Base-by-base conservation (phyloP, 2,113 vertebrate genomes). In the Gymnocephalus cernua region DNA sequence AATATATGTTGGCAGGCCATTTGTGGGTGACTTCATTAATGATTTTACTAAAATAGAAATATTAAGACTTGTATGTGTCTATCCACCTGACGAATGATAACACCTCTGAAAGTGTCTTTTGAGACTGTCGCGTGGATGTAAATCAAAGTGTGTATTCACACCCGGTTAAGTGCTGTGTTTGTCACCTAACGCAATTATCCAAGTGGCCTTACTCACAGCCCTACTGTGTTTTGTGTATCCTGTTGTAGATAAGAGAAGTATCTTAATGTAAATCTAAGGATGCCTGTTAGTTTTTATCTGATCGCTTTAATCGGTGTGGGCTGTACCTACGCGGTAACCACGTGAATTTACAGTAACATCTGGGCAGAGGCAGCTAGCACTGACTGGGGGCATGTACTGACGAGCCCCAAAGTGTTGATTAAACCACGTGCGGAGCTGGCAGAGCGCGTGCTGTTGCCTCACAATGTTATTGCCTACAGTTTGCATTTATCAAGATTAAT, bases 101-200 rank as follows among this genome's bases (percentile, higher is more conserved):
- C 29, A 6, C 10, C 7, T 54, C 6, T 25, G 61, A 27, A 12
- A 18, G 21, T 11, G 38, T 41, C 38, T 38, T 41, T 27, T 25
- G 5, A 32, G n/a, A 4, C 14, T 10, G 72, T 62, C 79, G 11
- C 68, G 29, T 63, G 79, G 35, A 51, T 59, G 63, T 25, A 72
- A 74, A 81, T 51, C 4, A 25, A 48, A 69, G 44, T 85, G 92
- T 84, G 88, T 89, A 79, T 88, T 91, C 41, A 10, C 67, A 23
- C 48, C 21, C 11, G 61, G 85, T 29, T 86, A 91, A 91, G 94
- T 93, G 90, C 27, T 9, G 57, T 18, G 83, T 91, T 77, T 81
- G 89, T 75, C 89, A 84, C 89, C 88, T 45, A 57, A 27, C 21
- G 78, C 79, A 86, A 93, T 94, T 87, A 91, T 70, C 68, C 25